Evolutionary conservation across 2,888 invertebrate species (phyloP).

Genomic region (Chaetogeoica ovagalla): DNA sequence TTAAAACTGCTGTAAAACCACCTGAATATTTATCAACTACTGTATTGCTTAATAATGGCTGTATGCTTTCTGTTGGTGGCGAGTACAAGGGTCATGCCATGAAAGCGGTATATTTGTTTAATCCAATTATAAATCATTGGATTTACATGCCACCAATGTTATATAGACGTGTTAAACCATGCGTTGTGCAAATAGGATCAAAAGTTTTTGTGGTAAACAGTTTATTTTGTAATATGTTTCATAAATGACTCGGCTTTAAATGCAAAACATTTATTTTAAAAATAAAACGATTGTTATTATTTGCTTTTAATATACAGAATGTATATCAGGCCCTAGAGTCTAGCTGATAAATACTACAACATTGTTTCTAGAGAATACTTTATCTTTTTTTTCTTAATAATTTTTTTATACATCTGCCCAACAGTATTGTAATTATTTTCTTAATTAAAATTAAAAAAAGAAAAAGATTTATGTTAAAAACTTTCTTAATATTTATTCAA

Average conservation of each 20-base stretch:
- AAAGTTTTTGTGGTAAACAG: not conserved
- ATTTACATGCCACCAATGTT: not conserved
- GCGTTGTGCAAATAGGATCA: not conserved
- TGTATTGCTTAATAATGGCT: not conserved
- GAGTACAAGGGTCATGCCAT: too few relatives aligned
- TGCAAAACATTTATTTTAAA: not conserved
- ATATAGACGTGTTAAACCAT: not conserved
- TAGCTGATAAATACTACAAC: too few relatives aligned
- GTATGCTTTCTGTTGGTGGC: not conserved
- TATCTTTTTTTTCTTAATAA: too few relatives aligned
- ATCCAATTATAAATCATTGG: not conserved
- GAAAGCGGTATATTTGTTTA: not conserved
- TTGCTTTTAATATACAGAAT: too few relatives aligned
- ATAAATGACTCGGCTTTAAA: not conserved
- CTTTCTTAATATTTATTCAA: too few relatives aligned
- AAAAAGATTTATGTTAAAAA: too few relatives aligned
- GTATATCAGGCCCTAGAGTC: too few relatives aligned
- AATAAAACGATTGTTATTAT: not conserved
- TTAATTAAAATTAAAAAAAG: too few relatives aligned
- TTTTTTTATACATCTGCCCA: too few relatives aligned
- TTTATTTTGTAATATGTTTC: not conserved
- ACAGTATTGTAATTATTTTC: too few relatives aligned
- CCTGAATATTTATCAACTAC: not conserved
- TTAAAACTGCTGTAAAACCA: not conserved
- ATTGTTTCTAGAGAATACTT: too few relatives aligned